Evolutionary conservation across 2,888 invertebrate species (phyloP).

Genomic region (Hemithea aestivaria): DNA sequence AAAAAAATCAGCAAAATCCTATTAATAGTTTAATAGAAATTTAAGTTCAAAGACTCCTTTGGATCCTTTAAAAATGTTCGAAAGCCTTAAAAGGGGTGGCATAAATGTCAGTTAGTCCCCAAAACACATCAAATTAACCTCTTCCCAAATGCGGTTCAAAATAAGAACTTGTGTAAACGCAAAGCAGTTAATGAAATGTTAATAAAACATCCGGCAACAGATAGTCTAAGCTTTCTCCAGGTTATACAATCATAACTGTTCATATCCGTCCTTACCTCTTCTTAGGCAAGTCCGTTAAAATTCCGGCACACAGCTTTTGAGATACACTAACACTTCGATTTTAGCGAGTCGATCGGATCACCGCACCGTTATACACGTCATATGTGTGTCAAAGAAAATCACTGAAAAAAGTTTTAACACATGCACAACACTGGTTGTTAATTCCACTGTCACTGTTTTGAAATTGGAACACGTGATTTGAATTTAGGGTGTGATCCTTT

Average conservation of each 20-base stretch:
- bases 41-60: too few relatives aligned
- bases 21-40: too few relatives aligned
- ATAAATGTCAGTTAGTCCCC: too few relatives aligned
- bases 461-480: conserved; percentile 33
- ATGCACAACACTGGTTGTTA: conserved; percentile 49
- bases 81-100: too few relatives aligned
- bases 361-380: conserved; percentile 74
- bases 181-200: conserved; percentile 14
- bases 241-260: conserved; percentile 75
- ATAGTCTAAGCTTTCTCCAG: conserved; percentile 51
- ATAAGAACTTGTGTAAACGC: too few relatives aligned
- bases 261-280: conserved; percentile 73
- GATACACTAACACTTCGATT: conserved; percentile 73
- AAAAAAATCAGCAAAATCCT: too few relatives aligned
- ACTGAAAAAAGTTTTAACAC: conserved; percentile 52
- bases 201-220: conserved; percentile 32
- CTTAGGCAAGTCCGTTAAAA: conserved; percentile 76
- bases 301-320: conserved; percentile 68
- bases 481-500: too few relatives aligned
- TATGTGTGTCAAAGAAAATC: conserved; percentile 73
- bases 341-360: conserved; percentile 71
- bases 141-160: too few relatives aligned
- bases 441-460: conserved; percentile 41
- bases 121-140: too few relatives aligned
- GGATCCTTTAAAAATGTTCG: too few relatives aligned